phyloP scores from a whole-genome alignment of 2,888 invertebrate genomes.

The Eupithecia subfuscata region DNA sequence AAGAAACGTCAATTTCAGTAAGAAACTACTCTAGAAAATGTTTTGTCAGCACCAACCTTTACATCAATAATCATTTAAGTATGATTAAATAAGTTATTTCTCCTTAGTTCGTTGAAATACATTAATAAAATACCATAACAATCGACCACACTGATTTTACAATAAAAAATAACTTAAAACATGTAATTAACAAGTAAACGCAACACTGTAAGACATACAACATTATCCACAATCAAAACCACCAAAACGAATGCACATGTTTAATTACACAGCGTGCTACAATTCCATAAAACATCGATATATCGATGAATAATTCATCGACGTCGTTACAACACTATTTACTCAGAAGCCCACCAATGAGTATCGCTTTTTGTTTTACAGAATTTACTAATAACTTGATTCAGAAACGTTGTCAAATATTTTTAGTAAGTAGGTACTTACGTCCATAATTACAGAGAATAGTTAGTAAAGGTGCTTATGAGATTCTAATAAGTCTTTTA shows the following conservation, averaged over 20 bases:
- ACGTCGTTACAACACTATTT: slow-evolving; percentile 53
- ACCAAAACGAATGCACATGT: slow-evolving; percentile 26
- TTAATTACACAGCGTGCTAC: slow-evolving; percentile 29
- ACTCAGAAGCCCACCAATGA: slow-evolving; percentile 68
- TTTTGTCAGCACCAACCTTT: not conserved
- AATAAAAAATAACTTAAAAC: not conserved
- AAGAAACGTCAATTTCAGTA: not conserved
- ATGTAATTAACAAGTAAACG: not conserved
- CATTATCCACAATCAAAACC: slow-evolving; percentile 6
- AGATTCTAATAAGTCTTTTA: not conserved
- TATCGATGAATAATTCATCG: slow-evolving; percentile 45
- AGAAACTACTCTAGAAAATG: not conserved
- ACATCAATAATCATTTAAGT: not conserved
- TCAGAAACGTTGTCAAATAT: slow-evolving; percentile 53
- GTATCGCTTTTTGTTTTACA: slow-evolving; percentile 60
- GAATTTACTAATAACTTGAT: slow-evolving; percentile 79
- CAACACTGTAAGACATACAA: not conserved
- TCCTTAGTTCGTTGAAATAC: not conserved
- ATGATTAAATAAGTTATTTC: not conserved
- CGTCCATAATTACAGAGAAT: not conserved
- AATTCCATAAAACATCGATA: slow-evolving; percentile 27
- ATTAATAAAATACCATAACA: not conserved
- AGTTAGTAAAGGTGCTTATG: not conserved
- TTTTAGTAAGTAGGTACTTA: too few species aligned
- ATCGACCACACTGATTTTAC: not conserved